A percentile compares a stretch with the other conserved stretches of the same genome.
phyloP scores from a whole-genome alignment of 1,140 invertebrate genomes.

The Drosophila nasuta region DNA sequence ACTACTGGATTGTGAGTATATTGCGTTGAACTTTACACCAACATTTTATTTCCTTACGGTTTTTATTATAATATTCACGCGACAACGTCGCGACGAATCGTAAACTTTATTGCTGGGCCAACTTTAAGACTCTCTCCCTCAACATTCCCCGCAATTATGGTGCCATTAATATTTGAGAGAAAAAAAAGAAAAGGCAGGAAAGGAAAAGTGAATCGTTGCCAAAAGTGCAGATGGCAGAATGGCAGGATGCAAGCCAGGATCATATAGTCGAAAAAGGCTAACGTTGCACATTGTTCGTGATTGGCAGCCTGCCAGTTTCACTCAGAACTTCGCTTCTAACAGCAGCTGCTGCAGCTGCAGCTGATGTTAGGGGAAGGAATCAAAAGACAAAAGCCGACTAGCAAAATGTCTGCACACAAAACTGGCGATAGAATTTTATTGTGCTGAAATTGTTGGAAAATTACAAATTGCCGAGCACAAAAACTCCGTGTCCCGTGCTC shows the following conservation, averaged over 20 bases:
- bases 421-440: conserved; percentile 69
- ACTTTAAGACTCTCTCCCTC: neutral
- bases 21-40: conserved; percentile 60
- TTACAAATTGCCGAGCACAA: conserved; percentile 54
- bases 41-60: neutral
- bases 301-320: conserved; percentile 64
- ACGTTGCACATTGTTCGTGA: conserved; percentile 49
- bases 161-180: conserved; percentile 52
- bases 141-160: conserved; percentile 53
- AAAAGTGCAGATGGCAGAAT: conserved; percentile 39
- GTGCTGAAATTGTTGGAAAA: conserved; percentile 69
- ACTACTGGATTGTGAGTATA: conserved; percentile 84
- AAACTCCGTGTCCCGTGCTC: neutral
- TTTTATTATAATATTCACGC: conserved; percentile 39
- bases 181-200: conserved; percentile 2
- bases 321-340: conserved; percentile 4
- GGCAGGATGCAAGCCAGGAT: conserved; percentile 14
- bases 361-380: conserved; percentile 22
- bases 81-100: conserved; percentile 35
- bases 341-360: neutral
- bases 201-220: conserved; percentile 44
- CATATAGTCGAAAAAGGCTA: conserved; percentile 46
- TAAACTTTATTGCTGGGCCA: neutral
- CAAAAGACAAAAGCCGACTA: conserved; percentile 51
- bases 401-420: conserved; percentile 34